Base-by-base conservation (phyloP, 2,888 invertebrate species). In the Phalera bucephala region DNA sequence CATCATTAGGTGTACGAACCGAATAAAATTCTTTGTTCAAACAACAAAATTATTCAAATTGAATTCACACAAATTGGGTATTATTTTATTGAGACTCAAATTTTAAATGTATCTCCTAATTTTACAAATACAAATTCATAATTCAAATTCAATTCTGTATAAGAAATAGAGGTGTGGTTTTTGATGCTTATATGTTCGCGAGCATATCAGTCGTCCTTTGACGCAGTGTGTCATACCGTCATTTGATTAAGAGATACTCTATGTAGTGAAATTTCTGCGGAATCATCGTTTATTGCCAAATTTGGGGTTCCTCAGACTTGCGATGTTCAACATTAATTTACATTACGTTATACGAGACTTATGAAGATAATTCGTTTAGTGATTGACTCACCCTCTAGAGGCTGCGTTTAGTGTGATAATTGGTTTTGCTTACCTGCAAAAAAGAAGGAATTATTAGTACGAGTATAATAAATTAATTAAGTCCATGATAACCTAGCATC, bases 231-330 rank as follows among this genome's bases (percentile, higher is more conserved):
- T 75, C 56, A 15, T 55, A 65, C 50, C 52, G 47, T 67, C 69
- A 72, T 76, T 72, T 77, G 73, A 77, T 74, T 75, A 74, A 72
- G 63, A 69, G 54, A 67, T 70, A 68, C 64, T 60, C 54, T 52
- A 43, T 59, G 43, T 46, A 49, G 45, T 45, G 61, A 59, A 68
- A 66, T 72, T 67, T 65, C 52, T 61, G 68, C 45, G 64, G 63
- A 57, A 65, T 68, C 71, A 69, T 64, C 61, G 57, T 60, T 52
- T 63, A 61, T 64, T 56, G 53, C 42, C 43, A 48, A 42, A 54
- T 45, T 36, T 54, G 38, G 12, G 29, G 14, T 30, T 41, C n/a
- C n/a, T 25, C 1, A 5, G 30, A 49, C 56, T 56, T 41, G 38
- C 36, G 43, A 26, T 38, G 28, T 23, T 26, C 28, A 41, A 26